Evolutionary conservation across 2,888 invertebrate species (phyloP), one percentile per base, ranked within the genome.

Genomic region (Ochropleura leucogaster): DNA sequence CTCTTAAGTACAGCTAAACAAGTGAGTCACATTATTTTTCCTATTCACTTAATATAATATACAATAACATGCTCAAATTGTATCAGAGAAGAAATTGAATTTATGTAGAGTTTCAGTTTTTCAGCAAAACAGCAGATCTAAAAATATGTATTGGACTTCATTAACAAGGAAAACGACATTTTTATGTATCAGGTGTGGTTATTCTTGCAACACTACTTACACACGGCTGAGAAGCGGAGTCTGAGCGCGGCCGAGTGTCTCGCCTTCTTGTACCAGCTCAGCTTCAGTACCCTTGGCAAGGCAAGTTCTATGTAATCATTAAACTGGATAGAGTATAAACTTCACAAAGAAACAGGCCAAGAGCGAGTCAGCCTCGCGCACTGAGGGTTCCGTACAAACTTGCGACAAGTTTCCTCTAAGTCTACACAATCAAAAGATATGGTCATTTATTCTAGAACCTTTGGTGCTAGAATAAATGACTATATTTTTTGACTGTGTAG

Each of bases 141-240:
- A 55, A 10, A 20, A 20, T 55, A 20, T 2, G 1, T 1, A 53
- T 30, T 4, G 53, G 1, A 53, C n/a, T 10, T 53, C n/a, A 18
- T n/a, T n/a, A 10, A n/a, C 10, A 53, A 53, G 10, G 14, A 30
- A 57, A 57, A 30, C 20, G 30, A 57, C 20, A 57, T 7, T 12
- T 14, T 30, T 20, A 62, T 3, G 14, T 49, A 5, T 0, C 84
- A 96, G 95, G 98, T 99, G 57, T 99, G 99, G 99, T 98, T 99
- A 93, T 99, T 99, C 95, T 98, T 99, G 90, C 97, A 99, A 46
- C 99, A 99, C 93, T 99, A 99, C 95, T 96, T 99, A 81, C 99
- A 99, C 90, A 99, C 99, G 0, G 98, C 99, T 9, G 98, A 99
- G 94, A 98, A 98, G 85, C 97, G 99, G 79, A 98, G 98, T 14